Base-by-base conservation (phyloP, 2,888 invertebrate genomes). In the Deladenus siricidicola region DNA sequence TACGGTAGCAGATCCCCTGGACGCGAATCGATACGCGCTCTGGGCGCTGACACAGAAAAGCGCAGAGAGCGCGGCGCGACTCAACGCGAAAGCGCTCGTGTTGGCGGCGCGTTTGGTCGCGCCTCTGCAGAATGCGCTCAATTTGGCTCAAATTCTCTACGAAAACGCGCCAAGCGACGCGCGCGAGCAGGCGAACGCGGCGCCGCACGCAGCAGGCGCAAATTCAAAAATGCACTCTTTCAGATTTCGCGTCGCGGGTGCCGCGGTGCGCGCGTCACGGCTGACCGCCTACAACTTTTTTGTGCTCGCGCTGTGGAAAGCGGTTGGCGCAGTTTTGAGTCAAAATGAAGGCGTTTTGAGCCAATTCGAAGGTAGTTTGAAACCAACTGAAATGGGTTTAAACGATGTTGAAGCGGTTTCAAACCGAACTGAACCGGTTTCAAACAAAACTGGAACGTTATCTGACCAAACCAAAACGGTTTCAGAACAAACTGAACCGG, bases 1-100 rank as follows among this genome's bases (percentile, higher is more conserved):
- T n/a, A 50, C 50, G 39, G 6, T 19, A 8, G 42, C 19, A 21
- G n/a, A n/a, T n/a, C n/a, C n/a, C n/a, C n/a, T n/a, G n/a, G n/a
- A n/a, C n/a, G n/a, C n/a, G n/a, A n/a, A n/a, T n/a, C 34, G 34
- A 14, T 61, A 61, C 47, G 56, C 61, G 1, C 17, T 17, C 14
- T 61, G 61, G 61, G 6, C 60, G 24, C 6, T 17, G 1, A 21
- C 26, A n/a, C 61, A 61, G 29, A 34, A 29, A 23, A 21, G 23
- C 23, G 34, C 19, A 2, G 23, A 51, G 4, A 24, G 17, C 4
- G 42, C n/a, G n/a, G 8, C 6, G 10, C n/a, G 4, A 3, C 23
- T 58, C 26, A 10, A 26, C 17, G 30, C 2, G 4, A 24, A 21
- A 14, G 29, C 19, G 10, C 21, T 3, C 17, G 24, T 28, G 29